Conservation (phyloP, 2,113 vertebrate genomes). For the Callorhinus ursinus region DNA sequence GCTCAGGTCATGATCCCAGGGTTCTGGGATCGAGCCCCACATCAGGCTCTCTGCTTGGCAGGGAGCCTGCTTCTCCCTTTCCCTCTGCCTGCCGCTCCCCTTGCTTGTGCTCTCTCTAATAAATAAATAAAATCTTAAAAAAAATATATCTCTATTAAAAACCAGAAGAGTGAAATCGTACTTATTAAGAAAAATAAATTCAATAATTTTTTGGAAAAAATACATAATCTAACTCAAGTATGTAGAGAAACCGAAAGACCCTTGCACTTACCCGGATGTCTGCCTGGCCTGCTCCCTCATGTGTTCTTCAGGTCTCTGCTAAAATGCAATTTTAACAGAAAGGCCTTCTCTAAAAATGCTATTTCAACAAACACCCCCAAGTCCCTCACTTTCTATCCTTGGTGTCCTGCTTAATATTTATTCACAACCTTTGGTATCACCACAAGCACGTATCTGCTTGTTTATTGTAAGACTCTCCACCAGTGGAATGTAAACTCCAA, state of each 20-base stretch:
- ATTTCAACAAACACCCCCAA: neutral
- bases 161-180: neutral
- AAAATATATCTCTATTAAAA: neutral
- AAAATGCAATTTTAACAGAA: slow-evolving; percentile 7
- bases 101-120: no score
- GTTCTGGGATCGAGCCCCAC: no score
- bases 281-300: neutral
- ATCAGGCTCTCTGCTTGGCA: no score
- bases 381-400: neutral
- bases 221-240: neutral
- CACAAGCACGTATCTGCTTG: neutral
- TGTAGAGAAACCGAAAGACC: neutral
- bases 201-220: neutral
- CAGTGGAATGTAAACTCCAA: neutral
- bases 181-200: slow-evolving; percentile 37
- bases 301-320: neutral
- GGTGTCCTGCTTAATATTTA: neutral
- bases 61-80: no score
- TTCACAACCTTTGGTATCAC: neutral
- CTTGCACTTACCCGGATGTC: neutral
- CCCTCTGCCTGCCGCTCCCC: no score
- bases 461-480: neutral
- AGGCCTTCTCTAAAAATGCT: neutral
- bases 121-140: no score
- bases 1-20: no score